Percentiles rank a stretch among this genome's conserved stretches.
Evolutionary conservation across 2,888 invertebrate species (phyloP).

Genomic region (Agriopis aurantiaria): DNA sequence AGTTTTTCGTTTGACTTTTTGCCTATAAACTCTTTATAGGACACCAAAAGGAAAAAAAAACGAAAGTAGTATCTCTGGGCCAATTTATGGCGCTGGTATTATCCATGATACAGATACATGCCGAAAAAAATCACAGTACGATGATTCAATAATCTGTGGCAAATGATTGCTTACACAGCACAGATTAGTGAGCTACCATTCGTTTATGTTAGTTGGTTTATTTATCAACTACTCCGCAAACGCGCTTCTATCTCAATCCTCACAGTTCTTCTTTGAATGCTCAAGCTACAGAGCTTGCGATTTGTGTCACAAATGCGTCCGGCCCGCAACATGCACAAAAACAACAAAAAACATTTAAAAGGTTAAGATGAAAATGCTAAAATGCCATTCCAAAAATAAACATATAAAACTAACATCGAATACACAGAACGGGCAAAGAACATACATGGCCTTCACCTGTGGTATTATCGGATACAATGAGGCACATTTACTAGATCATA

Average conservation of each 20-base stretch:
- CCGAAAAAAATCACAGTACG: no score
- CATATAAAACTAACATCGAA: conserved; percentile 16
- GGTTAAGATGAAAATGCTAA: conserved; percentile 13
- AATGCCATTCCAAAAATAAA: conserved; percentile 2
- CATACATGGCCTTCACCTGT: conserved; percentile 15
- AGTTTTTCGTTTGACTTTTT: no score
- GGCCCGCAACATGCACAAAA: conserved; percentile 19
- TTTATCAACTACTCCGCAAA: not conserved
- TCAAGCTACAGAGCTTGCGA: not conserved
- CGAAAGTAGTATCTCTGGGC: no score
- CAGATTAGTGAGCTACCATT: no score
- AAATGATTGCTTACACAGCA: no score
- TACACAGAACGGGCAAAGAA: not conserved
- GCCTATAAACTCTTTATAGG: no score
- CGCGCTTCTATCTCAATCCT: not conserved
- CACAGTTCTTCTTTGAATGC: not conserved
- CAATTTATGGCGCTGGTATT: no score
- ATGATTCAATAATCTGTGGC: no score
- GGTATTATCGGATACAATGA: conserved; percentile 1
- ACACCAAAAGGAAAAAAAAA: no score
- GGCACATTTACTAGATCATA: conserved; percentile 7
- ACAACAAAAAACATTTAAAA: conserved; percentile 9
- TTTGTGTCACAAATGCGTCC: conserved; percentile 5
- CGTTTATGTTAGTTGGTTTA: no score
- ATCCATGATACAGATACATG: no score